phyloP scores from a whole-genome alignment of 2,113 vertebrate species.

The Platichthys stellatus region DNA sequence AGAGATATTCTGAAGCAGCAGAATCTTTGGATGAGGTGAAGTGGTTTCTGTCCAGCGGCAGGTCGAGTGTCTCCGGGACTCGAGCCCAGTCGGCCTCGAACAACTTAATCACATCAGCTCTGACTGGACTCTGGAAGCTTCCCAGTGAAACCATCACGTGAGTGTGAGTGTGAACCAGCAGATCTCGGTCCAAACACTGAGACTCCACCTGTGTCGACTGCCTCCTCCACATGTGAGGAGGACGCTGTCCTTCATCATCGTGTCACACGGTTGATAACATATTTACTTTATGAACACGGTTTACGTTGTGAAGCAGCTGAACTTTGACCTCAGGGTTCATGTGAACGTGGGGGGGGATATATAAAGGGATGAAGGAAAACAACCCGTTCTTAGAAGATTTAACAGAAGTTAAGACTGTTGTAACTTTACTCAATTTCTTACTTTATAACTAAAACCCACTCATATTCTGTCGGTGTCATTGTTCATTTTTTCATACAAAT shows the following conservation, averaged over 20 bases:
- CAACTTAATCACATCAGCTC: slow-evolving; percentile 20
- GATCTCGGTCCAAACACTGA: neutral
- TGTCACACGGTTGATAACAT: neutral
- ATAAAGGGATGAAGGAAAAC: neutral
- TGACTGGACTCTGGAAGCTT: slow-evolving; percentile 10
- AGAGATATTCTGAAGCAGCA: no score
- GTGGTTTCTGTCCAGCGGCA: neutral
- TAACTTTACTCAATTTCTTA: no score
- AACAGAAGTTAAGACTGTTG: neutral
- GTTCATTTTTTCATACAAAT: neutral
- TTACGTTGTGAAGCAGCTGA: neutral
- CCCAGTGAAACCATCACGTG: neutral
- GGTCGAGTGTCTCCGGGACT: neutral
- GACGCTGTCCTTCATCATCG: neutral
- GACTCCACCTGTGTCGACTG: neutral
- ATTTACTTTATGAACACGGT: neutral
- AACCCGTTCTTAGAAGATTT: neutral
- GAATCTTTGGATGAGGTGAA: neutral
- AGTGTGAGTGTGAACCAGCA: neutral
- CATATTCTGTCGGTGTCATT: no score
- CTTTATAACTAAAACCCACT: no score
- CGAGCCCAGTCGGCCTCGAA: slow-evolving; percentile 23
- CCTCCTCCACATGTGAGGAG: neutral
- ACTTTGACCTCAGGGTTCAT: slow-evolving; percentile 7
- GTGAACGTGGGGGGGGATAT: neutral